A percentile compares a stretch with the other conserved stretches of the same genome.
phyloP scores from a whole-genome alignment of 2,888 invertebrate species.

The Sthenelais limicola region DNA sequence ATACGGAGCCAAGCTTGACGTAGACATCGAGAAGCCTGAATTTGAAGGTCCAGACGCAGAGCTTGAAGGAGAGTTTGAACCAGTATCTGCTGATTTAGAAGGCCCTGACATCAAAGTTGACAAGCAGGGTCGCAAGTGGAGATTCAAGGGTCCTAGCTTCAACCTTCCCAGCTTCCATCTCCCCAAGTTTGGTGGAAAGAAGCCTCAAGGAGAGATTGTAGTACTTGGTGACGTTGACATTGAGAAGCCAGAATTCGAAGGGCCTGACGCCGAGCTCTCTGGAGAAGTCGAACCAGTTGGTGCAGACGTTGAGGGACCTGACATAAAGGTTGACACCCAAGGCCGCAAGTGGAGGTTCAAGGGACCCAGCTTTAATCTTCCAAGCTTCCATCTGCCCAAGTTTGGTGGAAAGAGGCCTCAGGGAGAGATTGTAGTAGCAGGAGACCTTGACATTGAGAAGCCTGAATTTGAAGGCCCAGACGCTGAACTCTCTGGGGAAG shows the following conservation, averaged over 20 bases:
- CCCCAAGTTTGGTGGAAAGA: constrained; percentile 8
- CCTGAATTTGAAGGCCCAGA: no score
- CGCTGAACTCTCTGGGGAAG: no score
- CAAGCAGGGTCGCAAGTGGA: constrained; percentile 12
- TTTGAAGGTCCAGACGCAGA: background rate
- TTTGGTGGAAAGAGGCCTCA: no score
- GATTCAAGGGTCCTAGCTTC: constrained; percentile 22
- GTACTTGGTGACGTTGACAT: constrained; percentile 25
- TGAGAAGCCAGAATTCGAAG: no score
- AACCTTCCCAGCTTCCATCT: constrained; percentile 25
- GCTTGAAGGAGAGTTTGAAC: constrained; percentile 10
- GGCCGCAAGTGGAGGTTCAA: no score
- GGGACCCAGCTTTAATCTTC: no score
- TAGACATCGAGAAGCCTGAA: constrained; percentile 12
- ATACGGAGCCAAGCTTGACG: constrained; percentile 7
- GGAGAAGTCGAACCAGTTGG: background rate
- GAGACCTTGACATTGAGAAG: no score
- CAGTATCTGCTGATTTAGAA: constrained; percentile 22
- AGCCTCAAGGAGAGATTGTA: constrained; percentile 6
- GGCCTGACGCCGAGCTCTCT: no score
- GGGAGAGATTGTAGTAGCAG: no score
- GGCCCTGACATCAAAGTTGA: constrained; percentile 16
- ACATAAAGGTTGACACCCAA: background rate
- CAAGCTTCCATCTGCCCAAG: no score
- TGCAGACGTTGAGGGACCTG: background rate